Base-by-base conservation (phyloP, 2,888 invertebrate genomes). In the Drosophila peninsularis region DNA sequence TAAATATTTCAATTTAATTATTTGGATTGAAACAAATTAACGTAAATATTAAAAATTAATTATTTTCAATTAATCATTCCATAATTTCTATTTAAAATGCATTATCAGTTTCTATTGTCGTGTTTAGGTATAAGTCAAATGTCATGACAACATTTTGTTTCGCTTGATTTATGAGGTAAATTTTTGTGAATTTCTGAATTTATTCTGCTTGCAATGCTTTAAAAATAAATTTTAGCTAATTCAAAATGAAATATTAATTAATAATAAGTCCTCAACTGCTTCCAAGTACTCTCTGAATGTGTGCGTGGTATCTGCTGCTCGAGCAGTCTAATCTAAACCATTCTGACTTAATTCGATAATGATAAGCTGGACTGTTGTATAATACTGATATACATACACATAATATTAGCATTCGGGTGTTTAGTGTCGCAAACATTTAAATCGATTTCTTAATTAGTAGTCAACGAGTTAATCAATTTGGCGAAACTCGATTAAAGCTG, bases 381-480 rank as follows among this genome's bases (percentile, higher is more conserved):
- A 72, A 58, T 17, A 17, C 10, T 24, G 30, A 21, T 69, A 69
- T 53, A 47, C 52, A 75, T 63, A 69, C 54, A 61, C 32, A 69
- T 47, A 61, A 55, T 39, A 39, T 50, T 61, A 41, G 17, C 19
- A 57, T 50, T 50, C 44, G 34, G 50, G 11, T 44, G 30, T 44
- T 47, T 44, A 69, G 45, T 57, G 60, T 30, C 53, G 17, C 19
- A 52, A 64, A 71, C 71, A 70, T 70, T 64, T 80, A 60, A 70
- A 62, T 52, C 50, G 65, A 52, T 75, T 70, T 52, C 27, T 47
- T 50, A 78, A 78, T 56, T 57, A 47, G 54, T 24, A 7, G 34
- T 14, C 32, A 21, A 50, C 39, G 37, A 27, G 45, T 21, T 56
- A 52, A 30, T 24, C 14, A 27, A 62, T 39, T 58, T 27, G 30